Base-by-base conservation (phyloP, 2,797 vertebrate genomes). In the Karalla daura region DNA sequence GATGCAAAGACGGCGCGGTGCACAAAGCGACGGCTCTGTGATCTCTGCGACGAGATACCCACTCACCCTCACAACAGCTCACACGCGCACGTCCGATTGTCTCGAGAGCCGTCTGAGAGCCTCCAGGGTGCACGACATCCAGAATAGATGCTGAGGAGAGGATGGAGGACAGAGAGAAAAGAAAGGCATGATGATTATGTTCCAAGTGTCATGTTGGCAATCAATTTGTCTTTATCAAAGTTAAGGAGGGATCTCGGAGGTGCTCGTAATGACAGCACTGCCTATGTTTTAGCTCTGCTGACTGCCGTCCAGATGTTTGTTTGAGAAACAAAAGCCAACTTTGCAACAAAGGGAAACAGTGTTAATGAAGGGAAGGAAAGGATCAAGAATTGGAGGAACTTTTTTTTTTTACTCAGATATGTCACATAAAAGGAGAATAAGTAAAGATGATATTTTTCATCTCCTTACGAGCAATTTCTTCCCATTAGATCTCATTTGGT, bases 41-140 rank as follows among this genome's bases (percentile, higher is more conserved):
- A 76, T 72, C 70, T 46, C 51, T 68, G 33, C 27, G 73, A 66
- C 45, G 33, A 74, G 69, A 76, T 74, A 73, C 43, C 43, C 59
- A 46, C 37, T 77, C 76, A 30, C 35, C 12, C 20, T 47, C 40
- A 24, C 15, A 39, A 63, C 56, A 45, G 68, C 47, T 63, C 23
- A 30, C 51, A 21, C 28, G 56, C 32, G 54, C 33, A 23, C 5
- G 15, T 76, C 35, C 67, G 72, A 70, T 69, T 46, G 32, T 60
- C 60, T 76, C 21, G 25, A 39, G 27, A 49, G 68, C 30, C 17
- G 7, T 25, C 35, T 32, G 10, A 47, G 45, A 60, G 59, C 49
- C 21, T 40, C 68, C 14, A 6, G 17, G 65, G 50, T 69, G 53
- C 66, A 59, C 43, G 3, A 21, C 9, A 3, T 46, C 14, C 5